These are phyloP conservation scores for Zalophus californianus DNA, from an alignment of 2,797 vertebrate species.

Conservation along the genomic window DNA sequence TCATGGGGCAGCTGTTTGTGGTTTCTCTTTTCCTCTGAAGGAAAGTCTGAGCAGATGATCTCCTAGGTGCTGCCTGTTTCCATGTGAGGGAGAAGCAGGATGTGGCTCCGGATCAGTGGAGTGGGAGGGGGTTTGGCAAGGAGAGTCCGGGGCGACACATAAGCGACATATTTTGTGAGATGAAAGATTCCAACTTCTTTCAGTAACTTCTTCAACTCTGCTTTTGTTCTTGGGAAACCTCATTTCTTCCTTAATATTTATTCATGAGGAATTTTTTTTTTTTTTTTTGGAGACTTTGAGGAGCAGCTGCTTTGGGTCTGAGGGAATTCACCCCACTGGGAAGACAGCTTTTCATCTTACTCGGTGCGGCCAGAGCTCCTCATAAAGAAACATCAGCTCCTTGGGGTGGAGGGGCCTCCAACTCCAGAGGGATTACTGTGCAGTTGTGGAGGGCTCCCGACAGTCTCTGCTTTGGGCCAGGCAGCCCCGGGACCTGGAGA, in stretches of 20 bases:
- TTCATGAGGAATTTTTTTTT: conserved; percentile 84
- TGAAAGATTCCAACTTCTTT: conserved; percentile 83
- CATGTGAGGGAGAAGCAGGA: conserved; percentile 63
- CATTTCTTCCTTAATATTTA: conserved; percentile 85
- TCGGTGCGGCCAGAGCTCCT: conserved; percentile 72
- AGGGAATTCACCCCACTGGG: conserved; percentile 83
- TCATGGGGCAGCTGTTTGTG: conserved; percentile 74
- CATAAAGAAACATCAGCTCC: conserved; percentile 82
- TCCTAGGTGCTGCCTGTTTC: conserved; percentile 62
- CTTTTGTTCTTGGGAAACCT: conserved; percentile 84
- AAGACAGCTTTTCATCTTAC: conserved; percentile 84
- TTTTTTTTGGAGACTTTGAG: conserved; percentile 83
- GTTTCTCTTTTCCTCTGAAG: conserved; percentile 81
- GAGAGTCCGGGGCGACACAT: conserved; percentile 3
- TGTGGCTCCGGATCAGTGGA: conserved; percentile 69
- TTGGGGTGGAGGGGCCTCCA: conserved; percentile 59
- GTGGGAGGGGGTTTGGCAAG: conserved; percentile 25
- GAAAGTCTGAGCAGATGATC: conserved; percentile 78
- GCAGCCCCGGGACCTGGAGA: neutral
- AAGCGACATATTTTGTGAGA: conserved; percentile 79
- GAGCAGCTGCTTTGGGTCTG: conserved; percentile 85
- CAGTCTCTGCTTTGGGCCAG: neutral
- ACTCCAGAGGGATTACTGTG: conserved; percentile 69
- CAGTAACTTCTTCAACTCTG: conserved; percentile 79
- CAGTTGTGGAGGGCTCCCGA: neutral